These are phyloP conservation scores for Palythoa caribaeorum DNA, from an alignment of 92 coral and sea anemone genomes.

Conservation along the genomic window DNA sequence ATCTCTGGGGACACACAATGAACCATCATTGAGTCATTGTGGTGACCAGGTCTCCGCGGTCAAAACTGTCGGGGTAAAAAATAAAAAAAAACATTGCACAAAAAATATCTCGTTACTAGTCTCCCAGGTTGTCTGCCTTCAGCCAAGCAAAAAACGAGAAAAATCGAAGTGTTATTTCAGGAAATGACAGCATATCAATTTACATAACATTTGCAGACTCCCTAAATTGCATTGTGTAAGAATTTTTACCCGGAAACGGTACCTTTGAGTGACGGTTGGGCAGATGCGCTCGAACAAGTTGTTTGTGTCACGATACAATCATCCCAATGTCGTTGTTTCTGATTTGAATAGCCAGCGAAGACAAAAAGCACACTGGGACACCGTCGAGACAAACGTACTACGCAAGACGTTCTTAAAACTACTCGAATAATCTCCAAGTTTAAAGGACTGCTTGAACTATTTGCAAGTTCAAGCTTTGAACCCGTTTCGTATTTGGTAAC, in stretches of 20 bases:
- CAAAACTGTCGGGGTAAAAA: background rate
- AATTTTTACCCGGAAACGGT: conserved; percentile 8
- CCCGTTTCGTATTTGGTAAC: background rate
- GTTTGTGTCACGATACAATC: conserved; percentile 35
- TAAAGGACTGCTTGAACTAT: background rate
- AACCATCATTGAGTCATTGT: background rate
- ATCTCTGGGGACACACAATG: background rate
- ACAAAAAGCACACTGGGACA: conserved; percentile 29
- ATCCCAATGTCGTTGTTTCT: background rate
- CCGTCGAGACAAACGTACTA: background rate
- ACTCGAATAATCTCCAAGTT: background rate
- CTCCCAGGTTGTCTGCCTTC: background rate
- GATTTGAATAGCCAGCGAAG: conserved; percentile 20
- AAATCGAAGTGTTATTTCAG: background rate
- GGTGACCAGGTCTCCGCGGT: conserved; percentile 8
- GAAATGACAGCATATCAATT: conserved; percentile 4
- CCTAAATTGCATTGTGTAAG: conserved; percentile 10
- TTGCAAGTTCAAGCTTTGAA: background rate
- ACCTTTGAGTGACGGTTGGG: background rate
- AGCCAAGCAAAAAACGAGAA: background rate
- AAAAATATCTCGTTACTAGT: background rate
- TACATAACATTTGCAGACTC: background rate
- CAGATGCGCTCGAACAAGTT: conserved; percentile 32
- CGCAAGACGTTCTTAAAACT: conserved; percentile 2
- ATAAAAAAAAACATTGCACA: background rate